phyloP scores from a whole-genome alignment of 2,888 invertebrate genomes.

The Tetranychus piercei region DNA sequence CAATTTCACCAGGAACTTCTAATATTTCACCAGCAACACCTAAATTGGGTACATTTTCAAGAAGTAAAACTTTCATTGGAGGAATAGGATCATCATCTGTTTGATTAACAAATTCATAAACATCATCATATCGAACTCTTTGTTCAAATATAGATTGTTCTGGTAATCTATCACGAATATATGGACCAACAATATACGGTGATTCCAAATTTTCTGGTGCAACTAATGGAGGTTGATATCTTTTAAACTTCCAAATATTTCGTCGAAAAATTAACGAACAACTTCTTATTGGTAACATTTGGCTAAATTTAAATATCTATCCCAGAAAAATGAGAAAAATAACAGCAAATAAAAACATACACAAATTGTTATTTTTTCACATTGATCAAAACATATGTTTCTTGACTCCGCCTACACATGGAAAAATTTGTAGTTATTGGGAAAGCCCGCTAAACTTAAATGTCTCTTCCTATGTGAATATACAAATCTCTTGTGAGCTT shows the following conservation, averaged over 20 bases:
- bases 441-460: too few species aligned
- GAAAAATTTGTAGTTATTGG: too few species aligned
- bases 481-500: too few species aligned
- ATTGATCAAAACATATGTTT: not conserved
- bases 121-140: conserved; percentile 12
- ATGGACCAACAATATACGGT: conserved; percentile 17
- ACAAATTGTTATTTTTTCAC: not conserved
- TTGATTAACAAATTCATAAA: conserved; percentile 18
- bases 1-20: conserved; percentile 12
- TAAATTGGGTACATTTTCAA: conserved; percentile 18
- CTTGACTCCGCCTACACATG: not conserved
- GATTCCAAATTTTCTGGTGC: conserved; percentile 1
- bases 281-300: not conserved
- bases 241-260: conserved; percentile 9
- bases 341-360: not conserved
- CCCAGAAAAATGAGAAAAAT: not conserved
- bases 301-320: not conserved
- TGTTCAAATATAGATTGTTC: not conserved
- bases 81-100: not conserved
- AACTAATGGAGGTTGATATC: not conserved
- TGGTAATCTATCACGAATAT: conserved; percentile 10
- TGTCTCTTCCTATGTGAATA: too few species aligned
- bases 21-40: conserved; percentile 21
- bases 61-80: conserved; percentile 18
- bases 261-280: not conserved